Evolutionary conservation across 2,113 vertebrate species (phyloP).

Genomic region (Hydrochoerus hydrochaeris): DNA sequence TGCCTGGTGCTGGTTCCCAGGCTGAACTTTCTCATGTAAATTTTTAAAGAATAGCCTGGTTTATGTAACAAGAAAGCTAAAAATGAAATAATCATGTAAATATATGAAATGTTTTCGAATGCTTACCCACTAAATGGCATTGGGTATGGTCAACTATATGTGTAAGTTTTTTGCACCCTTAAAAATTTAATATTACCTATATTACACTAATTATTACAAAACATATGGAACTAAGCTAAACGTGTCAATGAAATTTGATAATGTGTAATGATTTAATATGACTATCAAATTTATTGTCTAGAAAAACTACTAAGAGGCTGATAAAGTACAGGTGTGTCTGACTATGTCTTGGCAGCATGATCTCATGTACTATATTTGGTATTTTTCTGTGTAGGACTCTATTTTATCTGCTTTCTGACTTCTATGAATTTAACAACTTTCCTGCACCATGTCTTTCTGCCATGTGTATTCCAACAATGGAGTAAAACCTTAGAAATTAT

Average conservation of each 20-base stretch:
- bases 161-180: background rate
- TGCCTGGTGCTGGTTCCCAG: no score
- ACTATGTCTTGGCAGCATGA: background rate
- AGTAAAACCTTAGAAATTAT: background rate
- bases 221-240: background rate
- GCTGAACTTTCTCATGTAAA: background rate
- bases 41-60: background rate
- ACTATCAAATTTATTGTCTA: background rate
- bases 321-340: background rate
- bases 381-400: background rate
- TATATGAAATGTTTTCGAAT: background rate
- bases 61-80: background rate
- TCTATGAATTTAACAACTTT: no score
- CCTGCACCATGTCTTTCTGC: no score
- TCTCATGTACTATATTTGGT: no score
- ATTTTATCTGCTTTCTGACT: background rate
- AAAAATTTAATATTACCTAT: background rate
- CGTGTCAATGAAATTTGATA: background rate
- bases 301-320: background rate
- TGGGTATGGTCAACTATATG: background rate
- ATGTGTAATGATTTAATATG: background rate
- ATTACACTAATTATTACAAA: background rate
- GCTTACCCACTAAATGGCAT: background rate
- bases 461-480: background rate
- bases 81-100: background rate